Conservation (phyloP, 1,140 invertebrate genomes). For the Drepana arcuata region DNA sequence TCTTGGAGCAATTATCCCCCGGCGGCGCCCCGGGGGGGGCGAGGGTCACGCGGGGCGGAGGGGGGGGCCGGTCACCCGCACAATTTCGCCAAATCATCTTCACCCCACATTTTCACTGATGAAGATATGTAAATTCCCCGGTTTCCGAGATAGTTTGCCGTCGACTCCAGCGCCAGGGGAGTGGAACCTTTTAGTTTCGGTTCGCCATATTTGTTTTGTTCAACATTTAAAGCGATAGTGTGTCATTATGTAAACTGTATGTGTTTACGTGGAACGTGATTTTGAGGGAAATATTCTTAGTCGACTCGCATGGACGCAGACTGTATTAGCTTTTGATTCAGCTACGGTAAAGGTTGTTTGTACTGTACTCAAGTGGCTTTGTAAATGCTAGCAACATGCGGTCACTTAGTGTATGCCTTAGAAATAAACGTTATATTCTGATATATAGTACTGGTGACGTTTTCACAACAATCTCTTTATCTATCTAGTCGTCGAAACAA, state of each 20-base stretch:
- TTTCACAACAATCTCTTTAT: too few relatives aligned
- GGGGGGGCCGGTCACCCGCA: conserved; percentile 17
- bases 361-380: too few relatives aligned
- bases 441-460: background rate
- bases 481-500: too few relatives aligned
- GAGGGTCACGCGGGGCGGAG: conserved; percentile 3
- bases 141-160: conserved; percentile 33
- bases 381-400: too few relatives aligned
- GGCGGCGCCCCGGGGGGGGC: conserved; percentile 14
- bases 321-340: background rate
- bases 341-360: too few relatives aligned
- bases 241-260: background rate
- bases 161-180: conserved; percentile 4
- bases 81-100: conserved; percentile 57
- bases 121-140: conserved; percentile 57
- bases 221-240: background rate
- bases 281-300: background rate
- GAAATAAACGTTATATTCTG: too few relatives aligned
- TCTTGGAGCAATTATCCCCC: conserved; percentile 52
- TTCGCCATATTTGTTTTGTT: background rate
- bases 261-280: background rate
- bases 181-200: conserved; percentile 15
- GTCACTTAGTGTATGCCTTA: too few relatives aligned
- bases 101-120: conserved; percentile 53
- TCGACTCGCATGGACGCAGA: background rate